Evolutionary conservation across 2,113 vertebrate species (phyloP).

Genomic region (Epinephelus moara): DNA sequence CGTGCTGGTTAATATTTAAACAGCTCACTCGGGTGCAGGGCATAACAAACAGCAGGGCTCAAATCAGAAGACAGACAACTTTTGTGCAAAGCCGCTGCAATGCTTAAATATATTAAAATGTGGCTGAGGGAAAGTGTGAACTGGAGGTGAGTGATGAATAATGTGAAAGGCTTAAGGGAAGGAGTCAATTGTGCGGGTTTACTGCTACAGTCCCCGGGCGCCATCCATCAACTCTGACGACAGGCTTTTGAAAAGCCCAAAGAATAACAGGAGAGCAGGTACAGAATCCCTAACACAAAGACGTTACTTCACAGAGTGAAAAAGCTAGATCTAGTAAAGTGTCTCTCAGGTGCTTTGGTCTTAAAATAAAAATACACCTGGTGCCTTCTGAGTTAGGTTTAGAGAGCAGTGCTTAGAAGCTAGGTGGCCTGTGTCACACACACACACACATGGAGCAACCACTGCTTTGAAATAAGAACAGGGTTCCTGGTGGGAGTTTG

Average conservation of each 20-base stretch:
- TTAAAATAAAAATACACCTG: slow-evolving; percentile 11
- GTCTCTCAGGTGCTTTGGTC: slow-evolving; percentile 4
- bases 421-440: not conserved
- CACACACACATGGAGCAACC: too few relatives aligned
- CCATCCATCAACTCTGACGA: slow-evolving; percentile 63
- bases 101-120: slow-evolving; percentile 31
- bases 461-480: too few relatives aligned
- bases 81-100: not conserved
- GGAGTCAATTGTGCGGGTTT: slow-evolving; percentile 39
- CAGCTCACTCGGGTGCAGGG: slow-evolving; percentile 42
- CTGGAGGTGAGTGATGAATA: slow-evolving; percentile 39
- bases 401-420: not conserved
- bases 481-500: too few relatives aligned
- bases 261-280: slow-evolving; percentile 26
- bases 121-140: slow-evolving; percentile 21
- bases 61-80: slow-evolving; percentile 13
- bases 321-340: not conserved
- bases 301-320: not conserved
- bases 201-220: slow-evolving; percentile 12
- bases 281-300: slow-evolving; percentile 27
- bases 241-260: slow-evolving; percentile 46
- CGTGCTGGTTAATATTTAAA: slow-evolving; percentile 77
- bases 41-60: slow-evolving; percentile 48
- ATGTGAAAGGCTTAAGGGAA: slow-evolving; percentile 36
- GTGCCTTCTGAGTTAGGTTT: not conserved